phyloP scores from a whole-genome alignment of 2,797 vertebrate genomes.

The Chelonia mydas region DNA sequence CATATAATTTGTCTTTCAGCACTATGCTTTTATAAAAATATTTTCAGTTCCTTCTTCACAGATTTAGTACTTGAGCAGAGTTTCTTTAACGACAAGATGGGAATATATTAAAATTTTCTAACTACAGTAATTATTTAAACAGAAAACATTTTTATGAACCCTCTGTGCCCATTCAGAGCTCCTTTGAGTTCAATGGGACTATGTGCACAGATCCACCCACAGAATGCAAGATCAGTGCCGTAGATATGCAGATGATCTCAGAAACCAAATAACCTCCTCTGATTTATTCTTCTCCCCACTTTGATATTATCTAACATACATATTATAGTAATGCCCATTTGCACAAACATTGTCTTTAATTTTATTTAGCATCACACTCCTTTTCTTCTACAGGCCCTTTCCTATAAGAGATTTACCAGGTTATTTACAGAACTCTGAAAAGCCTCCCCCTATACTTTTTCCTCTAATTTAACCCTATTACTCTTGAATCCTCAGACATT shows the following conservation, averaged over 20 bases:
- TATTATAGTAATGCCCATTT: neutral
- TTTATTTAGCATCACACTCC: neutral
- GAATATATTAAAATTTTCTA: neutral
- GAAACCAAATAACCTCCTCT: neutral
- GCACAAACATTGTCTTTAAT: rapidly evolving
- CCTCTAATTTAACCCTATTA: neutral
- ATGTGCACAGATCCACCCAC: neutral
- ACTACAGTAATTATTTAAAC: neutral
- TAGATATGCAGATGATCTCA: neutral
- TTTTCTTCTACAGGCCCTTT: neutral
- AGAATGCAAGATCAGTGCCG: neutral
- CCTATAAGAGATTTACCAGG: neutral
- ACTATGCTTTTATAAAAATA: slow-evolving; percentile 29
- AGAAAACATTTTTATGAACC: slow-evolving; percentile 1
- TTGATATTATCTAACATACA: neutral
- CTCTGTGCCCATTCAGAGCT: neutral
- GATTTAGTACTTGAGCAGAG: neutral
- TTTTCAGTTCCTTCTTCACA: slow-evolving; percentile 48
- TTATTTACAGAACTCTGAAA: neutral
- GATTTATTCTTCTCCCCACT: neutral
- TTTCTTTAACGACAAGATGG: neutral
- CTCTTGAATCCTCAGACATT: neutral
- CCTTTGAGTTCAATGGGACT: neutral
- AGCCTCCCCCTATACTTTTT: neutral
- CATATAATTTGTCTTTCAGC: slow-evolving; percentile 7